phyloP scores from a whole-genome alignment of 2,797 vertebrate species.

The Notolepis coatsorum region DNA sequence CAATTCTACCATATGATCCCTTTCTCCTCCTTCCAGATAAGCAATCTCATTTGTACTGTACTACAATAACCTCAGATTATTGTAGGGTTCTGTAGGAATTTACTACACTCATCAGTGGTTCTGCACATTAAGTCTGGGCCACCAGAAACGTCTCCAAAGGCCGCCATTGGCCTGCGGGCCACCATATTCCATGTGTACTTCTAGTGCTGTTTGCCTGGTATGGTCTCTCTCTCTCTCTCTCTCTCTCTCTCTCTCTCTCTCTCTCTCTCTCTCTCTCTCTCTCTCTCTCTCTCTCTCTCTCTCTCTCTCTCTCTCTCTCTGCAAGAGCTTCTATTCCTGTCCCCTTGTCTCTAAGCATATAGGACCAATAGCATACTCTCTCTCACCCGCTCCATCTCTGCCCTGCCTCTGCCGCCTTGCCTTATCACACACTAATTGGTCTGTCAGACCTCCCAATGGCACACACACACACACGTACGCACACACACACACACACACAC shows the following conservation, averaged over 20 bases:
- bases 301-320: constrained; percentile 10
- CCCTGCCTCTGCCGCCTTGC: constrained; percentile 22
- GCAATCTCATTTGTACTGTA: no score
- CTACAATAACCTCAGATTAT: no score
- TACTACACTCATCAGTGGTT: not conserved
- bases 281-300: not conserved
- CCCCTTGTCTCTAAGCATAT: constrained; percentile 9
- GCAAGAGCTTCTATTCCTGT: constrained; percentile 47
- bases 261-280: constrained; percentile 41
- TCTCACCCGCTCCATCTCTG: constrained; percentile 14
- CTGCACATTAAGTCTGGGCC: no score
- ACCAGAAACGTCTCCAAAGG: no score
- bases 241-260: constrained; percentile 16
- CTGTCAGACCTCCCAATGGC: constrained; percentile 32
- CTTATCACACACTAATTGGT: constrained; percentile 13
- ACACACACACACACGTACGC: constrained; percentile 6
- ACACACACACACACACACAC: not conserved
- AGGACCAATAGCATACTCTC: constrained; percentile 10
- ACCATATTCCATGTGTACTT: no score
- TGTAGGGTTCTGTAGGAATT: no score
- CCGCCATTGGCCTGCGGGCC: no score
- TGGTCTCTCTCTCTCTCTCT: not conserved
- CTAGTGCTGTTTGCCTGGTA: constrained; percentile 14
- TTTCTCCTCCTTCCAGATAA: no score
- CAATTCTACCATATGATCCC: no score